Conservation (phyloP, 2,113 vertebrate species). For the Anarhynchus alexandrinus region DNA sequence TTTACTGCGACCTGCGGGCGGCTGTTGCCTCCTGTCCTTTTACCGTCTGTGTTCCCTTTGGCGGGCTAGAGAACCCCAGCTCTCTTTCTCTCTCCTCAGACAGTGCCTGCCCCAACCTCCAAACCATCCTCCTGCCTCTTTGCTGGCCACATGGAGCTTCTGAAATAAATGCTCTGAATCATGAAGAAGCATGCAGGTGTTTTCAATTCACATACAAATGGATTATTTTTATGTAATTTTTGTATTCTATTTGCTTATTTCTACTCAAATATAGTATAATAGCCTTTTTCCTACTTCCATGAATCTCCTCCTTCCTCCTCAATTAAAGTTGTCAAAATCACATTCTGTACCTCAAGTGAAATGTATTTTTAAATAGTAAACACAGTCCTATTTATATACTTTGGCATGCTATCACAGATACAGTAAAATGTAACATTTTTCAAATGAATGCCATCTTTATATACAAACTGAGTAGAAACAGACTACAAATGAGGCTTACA, state of each 20-base stretch:
- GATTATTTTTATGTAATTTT: background rate
- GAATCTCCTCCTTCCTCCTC: background rate
- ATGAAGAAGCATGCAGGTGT: background rate
- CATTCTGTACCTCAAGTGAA: background rate
- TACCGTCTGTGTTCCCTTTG: background rate
- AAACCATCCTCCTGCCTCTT: background rate
- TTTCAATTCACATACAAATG: background rate
- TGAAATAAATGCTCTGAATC: background rate
- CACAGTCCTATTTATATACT: background rate
- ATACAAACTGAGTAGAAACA: background rate
- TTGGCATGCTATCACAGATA: background rate
- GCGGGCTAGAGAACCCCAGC: background rate
- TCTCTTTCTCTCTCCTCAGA: background rate
- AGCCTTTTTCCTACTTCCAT: background rate
- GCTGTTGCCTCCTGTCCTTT: background rate
- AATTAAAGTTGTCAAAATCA: background rate
- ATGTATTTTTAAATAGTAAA: background rate
- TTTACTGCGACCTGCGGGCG: background rate
- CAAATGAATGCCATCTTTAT: background rate
- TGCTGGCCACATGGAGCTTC: rapidly evolving
- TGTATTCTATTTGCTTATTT: background rate
- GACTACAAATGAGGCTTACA: background rate
- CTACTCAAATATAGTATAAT: background rate
- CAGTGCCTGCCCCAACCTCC: background rate
- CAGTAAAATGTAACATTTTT: background rate